Conservation (phyloP, 1,140 invertebrate genomes). For the Halotydeus destructor region DNA sequence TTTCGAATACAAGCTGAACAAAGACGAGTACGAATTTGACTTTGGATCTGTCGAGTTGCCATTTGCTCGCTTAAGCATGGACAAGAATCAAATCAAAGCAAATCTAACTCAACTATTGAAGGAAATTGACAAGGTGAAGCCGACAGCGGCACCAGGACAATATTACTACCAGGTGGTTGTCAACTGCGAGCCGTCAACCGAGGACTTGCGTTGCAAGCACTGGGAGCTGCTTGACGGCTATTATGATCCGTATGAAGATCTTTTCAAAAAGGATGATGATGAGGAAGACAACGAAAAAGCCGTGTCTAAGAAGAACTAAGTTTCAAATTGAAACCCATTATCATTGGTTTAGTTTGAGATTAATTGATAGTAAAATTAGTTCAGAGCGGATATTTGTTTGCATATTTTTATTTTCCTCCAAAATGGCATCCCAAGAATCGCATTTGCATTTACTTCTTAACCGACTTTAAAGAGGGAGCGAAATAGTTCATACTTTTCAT, state of each 20-base stretch:
- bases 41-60: constrained; percentile 40
- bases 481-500: too few species aligned
- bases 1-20: constrained; percentile 37
- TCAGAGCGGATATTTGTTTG: too few species aligned
- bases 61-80: constrained; percentile 52
- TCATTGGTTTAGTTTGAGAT: too few species aligned
- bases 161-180: constrained; percentile 5
- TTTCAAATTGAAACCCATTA: not conserved
- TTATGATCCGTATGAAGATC: constrained; percentile 9
- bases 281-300: constrained; percentile 5
- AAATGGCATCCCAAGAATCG: too few species aligned
- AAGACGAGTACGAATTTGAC: constrained; percentile 40
- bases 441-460: too few species aligned
- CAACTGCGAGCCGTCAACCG: constrained; percentile 1
- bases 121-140: constrained; percentile 5
- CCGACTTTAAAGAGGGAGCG: too few species aligned
- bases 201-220: constrained; percentile 9
- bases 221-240: constrained; percentile 13
- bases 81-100: constrained; percentile 38
- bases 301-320: not conserved
- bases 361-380: too few species aligned
- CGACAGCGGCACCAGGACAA: constrained; percentile 8
- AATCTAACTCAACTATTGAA: constrained; percentile 32
- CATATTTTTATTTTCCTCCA: too few species aligned
- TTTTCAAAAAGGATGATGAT: not conserved